Evolutionary conservation across 1,140 invertebrate genomes (phyloP).

Genomic region (Apis cerana): DNA sequence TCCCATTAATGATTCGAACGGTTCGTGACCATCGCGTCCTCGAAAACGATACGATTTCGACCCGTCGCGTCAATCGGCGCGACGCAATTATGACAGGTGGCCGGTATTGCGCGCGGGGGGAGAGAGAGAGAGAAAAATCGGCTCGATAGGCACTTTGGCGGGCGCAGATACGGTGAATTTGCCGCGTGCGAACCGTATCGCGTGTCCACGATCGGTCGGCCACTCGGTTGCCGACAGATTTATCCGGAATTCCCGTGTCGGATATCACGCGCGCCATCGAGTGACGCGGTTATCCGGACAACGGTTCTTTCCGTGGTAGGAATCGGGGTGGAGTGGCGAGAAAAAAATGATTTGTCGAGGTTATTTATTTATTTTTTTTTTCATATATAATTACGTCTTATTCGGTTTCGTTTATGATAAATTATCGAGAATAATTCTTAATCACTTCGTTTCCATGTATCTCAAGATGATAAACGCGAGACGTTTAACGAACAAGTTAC

Average conservation of each 20-base stretch:
- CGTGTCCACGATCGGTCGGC: not conserved
- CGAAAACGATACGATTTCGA: constrained; percentile 3
- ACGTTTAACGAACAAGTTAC: no score
- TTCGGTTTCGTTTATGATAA: no score
- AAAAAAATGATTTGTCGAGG: no score
- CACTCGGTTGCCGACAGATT: constrained; percentile 24
- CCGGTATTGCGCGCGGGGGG: not conserved
- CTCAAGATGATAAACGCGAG: no score
- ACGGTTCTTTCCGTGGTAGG: no score
- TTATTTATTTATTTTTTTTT: no score
- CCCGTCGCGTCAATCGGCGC: constrained; percentile 18
- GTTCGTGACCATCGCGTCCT: no score
- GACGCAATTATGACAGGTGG: constrained; percentile 30
- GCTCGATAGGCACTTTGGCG: constrained; percentile 32
- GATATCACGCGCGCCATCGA: constrained; percentile 32
- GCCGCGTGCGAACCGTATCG: constrained; percentile 22
- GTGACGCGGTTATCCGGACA: constrained; percentile 20
- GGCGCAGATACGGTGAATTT: constrained; percentile 30
- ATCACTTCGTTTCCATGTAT: no score
- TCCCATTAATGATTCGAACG: constrained; percentile 17
- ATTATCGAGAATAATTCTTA: no score
- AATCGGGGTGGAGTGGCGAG: no score
- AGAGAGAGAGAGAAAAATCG: not conserved
- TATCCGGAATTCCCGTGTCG: constrained; percentile 25
- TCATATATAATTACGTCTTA: no score